Evolutionary conservation across 2,888 invertebrate genomes (phyloP).

Genomic region (Machimus atricapillus): DNA sequence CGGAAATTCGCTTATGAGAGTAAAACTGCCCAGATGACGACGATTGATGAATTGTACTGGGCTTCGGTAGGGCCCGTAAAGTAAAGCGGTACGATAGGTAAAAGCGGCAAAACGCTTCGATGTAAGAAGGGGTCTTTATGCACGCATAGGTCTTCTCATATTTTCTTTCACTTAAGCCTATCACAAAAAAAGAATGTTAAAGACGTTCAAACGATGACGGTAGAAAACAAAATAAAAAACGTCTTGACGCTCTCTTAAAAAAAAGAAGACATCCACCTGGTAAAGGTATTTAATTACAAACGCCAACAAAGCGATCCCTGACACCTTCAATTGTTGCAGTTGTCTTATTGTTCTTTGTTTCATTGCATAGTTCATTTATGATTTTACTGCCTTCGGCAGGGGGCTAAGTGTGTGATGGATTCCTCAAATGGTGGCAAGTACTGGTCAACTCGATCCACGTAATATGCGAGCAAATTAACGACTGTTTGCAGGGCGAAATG

Average conservation of each 20-base stretch:
- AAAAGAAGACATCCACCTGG: neutral
- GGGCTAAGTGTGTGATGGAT: neutral
- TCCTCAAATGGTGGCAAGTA: neutral
- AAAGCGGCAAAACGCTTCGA: neutral
- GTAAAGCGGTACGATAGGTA: neutral
- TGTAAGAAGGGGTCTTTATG: neutral
- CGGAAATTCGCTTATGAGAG: neutral
- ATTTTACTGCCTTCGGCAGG: neutral
- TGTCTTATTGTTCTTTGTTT: neutral
- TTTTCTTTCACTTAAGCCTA: constrained; percentile 18
- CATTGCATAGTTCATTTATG: neutral
- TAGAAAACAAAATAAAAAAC: neutral
- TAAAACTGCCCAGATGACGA: neutral
- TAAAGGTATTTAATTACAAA: neutral
- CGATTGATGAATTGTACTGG: neutral
- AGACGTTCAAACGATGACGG: neutral
- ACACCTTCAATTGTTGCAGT: neutral
- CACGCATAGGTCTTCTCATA: constrained; percentile 2
- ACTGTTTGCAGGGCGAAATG: neutral
- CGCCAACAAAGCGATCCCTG: neutral
- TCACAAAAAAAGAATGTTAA: neutral
- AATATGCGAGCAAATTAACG: neutral
- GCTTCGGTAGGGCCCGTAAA: neutral
- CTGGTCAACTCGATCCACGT: constrained; percentile 14
- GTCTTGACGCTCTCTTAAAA: neutral